Conservation (phyloP, 2,113 vertebrate species). For the Myocastor coypus region DNA sequence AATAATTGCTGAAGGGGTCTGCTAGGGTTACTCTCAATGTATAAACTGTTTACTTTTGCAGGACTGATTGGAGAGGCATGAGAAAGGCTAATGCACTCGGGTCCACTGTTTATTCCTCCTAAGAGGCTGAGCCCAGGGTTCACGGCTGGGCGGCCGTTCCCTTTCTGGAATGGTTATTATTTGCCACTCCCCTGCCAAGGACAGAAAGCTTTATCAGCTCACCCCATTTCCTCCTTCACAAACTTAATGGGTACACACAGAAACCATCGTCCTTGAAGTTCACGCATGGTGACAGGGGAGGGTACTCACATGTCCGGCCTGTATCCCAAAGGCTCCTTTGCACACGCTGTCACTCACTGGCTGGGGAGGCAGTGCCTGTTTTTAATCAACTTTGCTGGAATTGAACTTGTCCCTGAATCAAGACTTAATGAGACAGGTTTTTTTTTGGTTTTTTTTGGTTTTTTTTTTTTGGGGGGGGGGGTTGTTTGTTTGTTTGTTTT, state of each 20-base stretch:
- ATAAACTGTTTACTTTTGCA: conserved; percentile 80
- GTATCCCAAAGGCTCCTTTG: background rate
- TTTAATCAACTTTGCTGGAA: conserved; percentile 39
- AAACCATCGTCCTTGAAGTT: background rate
- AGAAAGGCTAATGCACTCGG: conserved; percentile 73
- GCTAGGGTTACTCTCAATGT: conserved; percentile 66
- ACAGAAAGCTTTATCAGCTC: conserved; percentile 27
- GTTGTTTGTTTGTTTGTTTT: too few species aligned
- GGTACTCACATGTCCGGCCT: background rate
- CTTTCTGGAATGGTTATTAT: conserved; percentile 43
- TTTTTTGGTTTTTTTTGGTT: background rate
- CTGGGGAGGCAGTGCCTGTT: conserved; percentile 13
- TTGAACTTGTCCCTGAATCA: conserved; percentile 5
- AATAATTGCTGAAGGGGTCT: conserved; percentile 70
- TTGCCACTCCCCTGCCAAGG: background rate
- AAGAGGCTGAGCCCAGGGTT: conserved; percentile 33
- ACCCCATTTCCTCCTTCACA: background rate
- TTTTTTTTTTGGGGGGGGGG: background rate
- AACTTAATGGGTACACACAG: background rate
- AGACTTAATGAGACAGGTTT: conserved; percentile 19
- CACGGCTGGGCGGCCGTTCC: conserved; percentile 26
- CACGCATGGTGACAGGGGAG: background rate
- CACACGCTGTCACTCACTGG: conserved; percentile 18
- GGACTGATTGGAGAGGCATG: conserved; percentile 64
- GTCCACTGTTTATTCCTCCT: conserved; percentile 65